Base-by-base conservation (phyloP, 2,113 vertebrate genomes). In the Stigmatopora argus region DNA sequence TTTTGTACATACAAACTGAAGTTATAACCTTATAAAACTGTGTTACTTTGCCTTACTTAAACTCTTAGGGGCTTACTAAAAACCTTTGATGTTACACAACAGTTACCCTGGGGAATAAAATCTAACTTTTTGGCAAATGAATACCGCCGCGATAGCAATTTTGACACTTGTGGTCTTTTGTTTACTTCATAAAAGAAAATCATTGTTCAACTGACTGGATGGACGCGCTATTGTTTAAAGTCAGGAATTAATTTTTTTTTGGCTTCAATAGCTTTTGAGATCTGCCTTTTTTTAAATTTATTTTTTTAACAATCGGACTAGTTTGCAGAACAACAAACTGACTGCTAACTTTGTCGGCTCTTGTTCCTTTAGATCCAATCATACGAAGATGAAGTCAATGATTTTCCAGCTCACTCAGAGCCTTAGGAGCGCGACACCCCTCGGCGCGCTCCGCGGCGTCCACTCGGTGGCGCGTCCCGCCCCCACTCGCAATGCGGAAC, bases 401-500 rank as follows among this genome's bases (percentile, higher is more conserved):
- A 70, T 90, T 48, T 67, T 77, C 64, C 79, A 83, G 52, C 56
- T 90, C 56, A 72, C 74, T 63, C 72, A 76, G 47, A 67, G 59
- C 23, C 67, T 89, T 44, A 64, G 75, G 61, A 64, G 75, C 0
- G 35, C 74, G 1, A 74, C 63, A 4, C 86, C 88, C 0, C 4
- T 46, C 21, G 11, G 1, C 73, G 9, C 89, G 19, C 47, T 46
- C 1, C 80, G 86, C 1, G 75, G 86, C 12, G 0, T 93, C 23
- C 90, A 91, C 1, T 85, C 90, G 5, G 91, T 91, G 0, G 72
- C 74, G 2, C 88, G 87, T 38, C 87, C 85, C 0, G 83, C 90
- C 15, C 77, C 92, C 2, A 90, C 91, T 48, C 31, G n/a, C 5
- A 92, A 78, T 70, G 0, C 64, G 0, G 89, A 94, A 15, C 79